phyloP scores from a whole-genome alignment of 2,113 vertebrate species.

The Paracanthobrama guichenoti region DNA sequence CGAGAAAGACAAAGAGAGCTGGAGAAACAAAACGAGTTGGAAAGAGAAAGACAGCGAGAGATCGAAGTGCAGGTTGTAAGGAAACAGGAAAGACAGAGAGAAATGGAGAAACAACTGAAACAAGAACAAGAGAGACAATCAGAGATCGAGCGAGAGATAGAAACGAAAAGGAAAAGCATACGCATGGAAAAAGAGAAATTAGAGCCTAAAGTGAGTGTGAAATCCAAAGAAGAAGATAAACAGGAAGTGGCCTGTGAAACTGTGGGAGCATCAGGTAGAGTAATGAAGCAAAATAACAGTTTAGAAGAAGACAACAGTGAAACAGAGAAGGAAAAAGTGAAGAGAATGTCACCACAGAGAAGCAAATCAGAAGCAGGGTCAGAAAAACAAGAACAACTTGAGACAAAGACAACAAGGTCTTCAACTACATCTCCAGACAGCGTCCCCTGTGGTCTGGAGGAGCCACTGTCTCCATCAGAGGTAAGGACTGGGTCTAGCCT shows the following conservation, averaged over 20 bases:
- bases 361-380: conserved; percentile 61
- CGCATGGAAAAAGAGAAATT: conserved; percentile 18
- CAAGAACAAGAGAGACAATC: conserved; percentile 59
- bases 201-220: conserved; percentile 9
- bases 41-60: conserved; percentile 49
- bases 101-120: conserved; percentile 43
- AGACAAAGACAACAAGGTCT: conserved; percentile 75
- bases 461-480: conserved; percentile 68
- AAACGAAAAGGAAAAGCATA: conserved; percentile 50
- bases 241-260: conserved; percentile 57
- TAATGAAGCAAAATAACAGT: conserved; percentile 50
- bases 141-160: conserved; percentile 53
- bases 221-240: background rate
- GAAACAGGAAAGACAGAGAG: conserved; percentile 34
- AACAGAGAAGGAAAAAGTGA: conserved; percentile 62
- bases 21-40: background rate
- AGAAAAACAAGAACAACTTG: conserved; percentile 48
- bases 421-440: conserved; percentile 61
- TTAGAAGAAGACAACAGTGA: conserved; percentile 53
- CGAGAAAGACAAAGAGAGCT: conserved; percentile 33
- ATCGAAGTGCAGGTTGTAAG: conserved; percentile 40
- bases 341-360: conserved; percentile 62
- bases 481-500: conserved; percentile 50
- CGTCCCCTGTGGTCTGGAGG: conserved; percentile 68
- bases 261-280: conserved; percentile 36